phyloP scores from a whole-genome alignment of 2,888 invertebrate species.

The Eristalis intricaria region DNA sequence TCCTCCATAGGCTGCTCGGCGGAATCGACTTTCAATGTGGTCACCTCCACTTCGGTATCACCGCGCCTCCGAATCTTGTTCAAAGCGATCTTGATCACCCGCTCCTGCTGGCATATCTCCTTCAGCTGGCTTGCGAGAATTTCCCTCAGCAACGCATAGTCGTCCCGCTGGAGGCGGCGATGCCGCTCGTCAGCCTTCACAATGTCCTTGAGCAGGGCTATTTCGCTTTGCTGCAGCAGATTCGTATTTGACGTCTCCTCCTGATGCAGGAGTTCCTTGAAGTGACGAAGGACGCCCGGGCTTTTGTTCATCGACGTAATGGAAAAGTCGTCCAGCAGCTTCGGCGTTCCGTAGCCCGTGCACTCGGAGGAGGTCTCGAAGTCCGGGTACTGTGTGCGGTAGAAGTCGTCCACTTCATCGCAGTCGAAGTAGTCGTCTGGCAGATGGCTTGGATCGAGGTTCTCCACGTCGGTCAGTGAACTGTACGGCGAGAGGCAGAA shows the following conservation, averaged over 20 bases:
- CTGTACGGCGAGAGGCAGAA: neutral
- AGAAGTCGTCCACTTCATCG: conserved; percentile 31
- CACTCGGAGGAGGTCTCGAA: conserved; percentile 23
- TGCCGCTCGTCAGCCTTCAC: conserved; percentile 74
- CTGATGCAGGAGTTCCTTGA: conserved; percentile 69
- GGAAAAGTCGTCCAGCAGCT: conserved; percentile 2
- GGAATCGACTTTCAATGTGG: neutral
- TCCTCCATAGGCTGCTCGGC: conserved; percentile 61
- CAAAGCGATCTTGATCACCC: conserved; percentile 73
- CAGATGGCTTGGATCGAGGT: conserved; percentile 24
- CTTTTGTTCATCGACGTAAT: neutral
- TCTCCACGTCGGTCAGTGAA: conserved; percentile 9
- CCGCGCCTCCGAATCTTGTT: conserved; percentile 40
- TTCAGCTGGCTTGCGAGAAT: conserved; percentile 73
- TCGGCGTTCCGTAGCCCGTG: conserved; percentile 21
- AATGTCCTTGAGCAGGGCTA: conserved; percentile 73
- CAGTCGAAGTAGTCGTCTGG: conserved; percentile 36
- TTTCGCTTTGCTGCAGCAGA: conserved; percentile 70
- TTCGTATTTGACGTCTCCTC: conserved; percentile 45
- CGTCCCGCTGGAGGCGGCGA: conserved; percentile 68
- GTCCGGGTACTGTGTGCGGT: conserved; percentile 33
- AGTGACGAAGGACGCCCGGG: conserved; percentile 47
- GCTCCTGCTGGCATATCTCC: conserved; percentile 74
- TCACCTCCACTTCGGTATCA: conserved; percentile 17
- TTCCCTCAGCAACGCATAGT: conserved; percentile 74